Evolutionary conservation across 2,888 invertebrate species (phyloP).

Genomic region (Hirtodrosophila trivittata): DNA sequence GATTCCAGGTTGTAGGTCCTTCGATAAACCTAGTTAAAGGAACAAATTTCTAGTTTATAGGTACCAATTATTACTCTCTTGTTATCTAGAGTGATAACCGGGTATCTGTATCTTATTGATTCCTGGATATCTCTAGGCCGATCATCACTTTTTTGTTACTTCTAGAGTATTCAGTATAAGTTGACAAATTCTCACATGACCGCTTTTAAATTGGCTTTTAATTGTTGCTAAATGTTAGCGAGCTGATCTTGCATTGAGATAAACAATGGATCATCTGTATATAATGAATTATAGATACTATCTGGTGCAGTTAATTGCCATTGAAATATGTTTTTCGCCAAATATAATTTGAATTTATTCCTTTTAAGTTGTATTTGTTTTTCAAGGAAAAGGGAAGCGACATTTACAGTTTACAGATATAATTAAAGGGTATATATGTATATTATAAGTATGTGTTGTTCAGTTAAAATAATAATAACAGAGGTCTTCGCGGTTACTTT

Average conservation of each 20-base stretch:
- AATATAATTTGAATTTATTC: constrained; percentile 42
- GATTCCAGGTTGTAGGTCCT: too few species aligned
- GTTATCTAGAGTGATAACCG: too few species aligned
- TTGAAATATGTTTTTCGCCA: background rate
- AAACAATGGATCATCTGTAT: constrained; percentile 17
- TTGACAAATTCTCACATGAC: constrained; percentile 37
- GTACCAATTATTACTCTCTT: too few species aligned
- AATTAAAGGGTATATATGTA: constrained; percentile 12
- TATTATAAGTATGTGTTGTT: constrained; percentile 10
- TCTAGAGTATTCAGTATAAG: too few species aligned
- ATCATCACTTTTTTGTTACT: too few species aligned
- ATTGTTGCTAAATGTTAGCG: constrained; percentile 32
- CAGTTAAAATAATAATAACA: constrained; percentile 40
- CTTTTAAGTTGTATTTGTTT: constrained; percentile 22
- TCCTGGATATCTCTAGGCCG: too few species aligned
- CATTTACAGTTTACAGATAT: constrained; percentile 36
- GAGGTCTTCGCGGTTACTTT: constrained; percentile 71
- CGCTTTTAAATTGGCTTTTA: constrained; percentile 27
- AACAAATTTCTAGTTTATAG: too few species aligned
- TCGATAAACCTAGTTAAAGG: too few species aligned
- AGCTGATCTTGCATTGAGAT: constrained; percentile 35
- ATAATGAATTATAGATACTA: background rate
- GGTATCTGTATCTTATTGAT: too few species aligned
- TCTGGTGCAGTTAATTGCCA: too few species aligned
- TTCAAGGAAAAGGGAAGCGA: constrained; percentile 39